phyloP scores from a whole-genome alignment of 2,113 vertebrate species.

The Turnix velox region DNA sequence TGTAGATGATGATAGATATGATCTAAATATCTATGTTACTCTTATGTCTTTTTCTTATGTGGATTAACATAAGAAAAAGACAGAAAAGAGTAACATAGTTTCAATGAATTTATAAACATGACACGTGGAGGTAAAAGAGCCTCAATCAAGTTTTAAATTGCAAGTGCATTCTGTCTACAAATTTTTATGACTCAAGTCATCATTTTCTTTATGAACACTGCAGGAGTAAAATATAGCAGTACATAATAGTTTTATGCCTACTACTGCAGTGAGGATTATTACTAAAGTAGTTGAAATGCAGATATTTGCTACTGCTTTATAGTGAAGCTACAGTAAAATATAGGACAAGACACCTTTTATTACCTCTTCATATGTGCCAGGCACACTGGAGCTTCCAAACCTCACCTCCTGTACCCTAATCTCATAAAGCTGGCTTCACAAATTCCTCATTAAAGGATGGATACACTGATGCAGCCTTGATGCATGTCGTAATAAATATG shows the following conservation, averaged over 20 bases:
- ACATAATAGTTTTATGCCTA: not conserved
- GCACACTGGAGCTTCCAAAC: not conserved
- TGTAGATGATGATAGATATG: not conserved
- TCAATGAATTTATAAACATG: not conserved
- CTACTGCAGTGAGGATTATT: not conserved
- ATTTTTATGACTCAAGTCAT: not conserved
- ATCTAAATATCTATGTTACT: not conserved
- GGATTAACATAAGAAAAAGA: not conserved
- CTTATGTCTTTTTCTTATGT: no score
- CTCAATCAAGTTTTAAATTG: not conserved
- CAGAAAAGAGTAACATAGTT: not conserved
- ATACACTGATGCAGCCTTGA: not conserved
- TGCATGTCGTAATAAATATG: slow-evolving; percentile 16
- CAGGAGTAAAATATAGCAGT: not conserved
- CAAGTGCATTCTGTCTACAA: not conserved
- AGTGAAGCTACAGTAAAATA: not conserved
- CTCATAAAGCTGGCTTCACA: slow-evolving; percentile 24
- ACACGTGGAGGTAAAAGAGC: not conserved
- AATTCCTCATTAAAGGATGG: slow-evolving; percentile 44
- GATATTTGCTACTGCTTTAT: not conserved
- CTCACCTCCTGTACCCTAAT: slow-evolving; percentile 5
- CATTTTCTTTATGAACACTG: not conserved
- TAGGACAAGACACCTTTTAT: not conserved
- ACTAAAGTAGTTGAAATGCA: not conserved
- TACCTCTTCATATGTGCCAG: not conserved